phyloP scores from a whole-genome alignment of 2,888 invertebrate species.

The Stratiomys singularior region DNA sequence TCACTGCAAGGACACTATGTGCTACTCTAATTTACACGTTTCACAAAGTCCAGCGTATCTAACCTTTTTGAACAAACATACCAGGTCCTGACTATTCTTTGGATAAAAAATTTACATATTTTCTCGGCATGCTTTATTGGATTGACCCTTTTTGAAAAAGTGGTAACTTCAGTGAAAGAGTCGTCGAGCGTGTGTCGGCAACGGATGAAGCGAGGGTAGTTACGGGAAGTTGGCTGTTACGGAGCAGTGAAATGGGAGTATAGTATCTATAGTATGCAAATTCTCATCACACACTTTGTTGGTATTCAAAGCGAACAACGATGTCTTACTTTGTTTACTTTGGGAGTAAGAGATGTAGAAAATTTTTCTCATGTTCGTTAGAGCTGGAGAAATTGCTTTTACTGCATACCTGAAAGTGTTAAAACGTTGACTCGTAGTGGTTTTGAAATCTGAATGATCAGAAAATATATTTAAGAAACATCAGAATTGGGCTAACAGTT shows the following conservation, averaged over 20 bases:
- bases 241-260: neutral
- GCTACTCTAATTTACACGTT: constrained; percentile 43
- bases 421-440: too few species aligned
- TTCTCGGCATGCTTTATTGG: constrained; percentile 40
- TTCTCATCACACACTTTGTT: constrained; percentile 34
- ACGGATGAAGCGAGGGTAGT: neutral
- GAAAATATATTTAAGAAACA: too few species aligned
- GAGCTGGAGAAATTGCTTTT: neutral
- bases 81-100: constrained; percentile 10
- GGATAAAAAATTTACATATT: constrained; percentile 46
- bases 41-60: constrained; percentile 40
- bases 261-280: constrained; percentile 36
- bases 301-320: constrained; percentile 33
- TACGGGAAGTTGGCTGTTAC: neutral
- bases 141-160: constrained; percentile 44
- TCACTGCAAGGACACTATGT: neutral
- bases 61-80: constrained; percentile 42
- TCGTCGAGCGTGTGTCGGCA: neutral
- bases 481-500: too few species aligned
- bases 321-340: constrained; percentile 35
- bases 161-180: constrained; percentile 10
- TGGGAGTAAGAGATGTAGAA: neutral
- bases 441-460: too few species aligned
- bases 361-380: constrained; percentile 4
- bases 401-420: too few species aligned